Evolutionary conservation across 2,888 invertebrate genomes (phyloP).

Genomic region (Endomychus coccineus): DNA sequence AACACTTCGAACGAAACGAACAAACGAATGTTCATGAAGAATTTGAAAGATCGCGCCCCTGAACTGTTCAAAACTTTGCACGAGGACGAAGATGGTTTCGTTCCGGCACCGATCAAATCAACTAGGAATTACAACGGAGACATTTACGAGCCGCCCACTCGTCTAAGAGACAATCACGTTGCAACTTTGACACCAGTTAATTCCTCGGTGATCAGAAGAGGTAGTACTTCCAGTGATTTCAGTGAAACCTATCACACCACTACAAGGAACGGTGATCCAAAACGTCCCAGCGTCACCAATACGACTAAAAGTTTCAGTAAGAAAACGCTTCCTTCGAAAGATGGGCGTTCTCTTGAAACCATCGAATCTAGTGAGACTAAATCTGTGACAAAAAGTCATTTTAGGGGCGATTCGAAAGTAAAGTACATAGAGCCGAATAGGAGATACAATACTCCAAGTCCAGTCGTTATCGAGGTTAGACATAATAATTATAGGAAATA

Average conservation of each 20-base stretch:
- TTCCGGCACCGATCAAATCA: conserved; percentile 13
- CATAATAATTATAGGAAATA: conserved; percentile 40
- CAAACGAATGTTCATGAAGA: conserved; percentile 61
- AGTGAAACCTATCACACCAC: conserved; percentile 65
- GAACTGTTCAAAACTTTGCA: conserved; percentile 65
- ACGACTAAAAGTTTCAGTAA: conserved; percentile 63
- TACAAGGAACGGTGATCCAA: conserved; percentile 59
- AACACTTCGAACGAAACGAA: conserved; percentile 51
- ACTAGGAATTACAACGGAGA: conserved; percentile 35
- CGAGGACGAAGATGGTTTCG: conserved; percentile 49
- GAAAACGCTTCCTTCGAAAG: conserved; percentile 58
- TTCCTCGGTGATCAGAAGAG: conserved; percentile 50
- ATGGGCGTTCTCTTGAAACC: conserved; percentile 58
- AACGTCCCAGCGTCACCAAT: conserved; percentile 61
- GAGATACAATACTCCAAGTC: conserved; percentile 42
- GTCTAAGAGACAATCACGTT: conserved; percentile 34
- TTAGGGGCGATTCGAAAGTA: conserved; percentile 29
- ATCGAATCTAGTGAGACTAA: conserved; percentile 65
- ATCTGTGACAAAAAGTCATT: conserved; percentile 56
- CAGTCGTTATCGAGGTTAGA: conserved; percentile 57
- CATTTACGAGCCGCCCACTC: conserved; percentile 43
- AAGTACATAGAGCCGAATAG: conserved; percentile 52
- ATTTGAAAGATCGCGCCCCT: conserved; percentile 62
- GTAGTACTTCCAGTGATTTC: conserved; percentile 61
- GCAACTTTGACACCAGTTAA: conserved; percentile 41